phyloP scores from a whole-genome alignment of 2,113 vertebrate species.

The Xiphophorus maculatus region DNA sequence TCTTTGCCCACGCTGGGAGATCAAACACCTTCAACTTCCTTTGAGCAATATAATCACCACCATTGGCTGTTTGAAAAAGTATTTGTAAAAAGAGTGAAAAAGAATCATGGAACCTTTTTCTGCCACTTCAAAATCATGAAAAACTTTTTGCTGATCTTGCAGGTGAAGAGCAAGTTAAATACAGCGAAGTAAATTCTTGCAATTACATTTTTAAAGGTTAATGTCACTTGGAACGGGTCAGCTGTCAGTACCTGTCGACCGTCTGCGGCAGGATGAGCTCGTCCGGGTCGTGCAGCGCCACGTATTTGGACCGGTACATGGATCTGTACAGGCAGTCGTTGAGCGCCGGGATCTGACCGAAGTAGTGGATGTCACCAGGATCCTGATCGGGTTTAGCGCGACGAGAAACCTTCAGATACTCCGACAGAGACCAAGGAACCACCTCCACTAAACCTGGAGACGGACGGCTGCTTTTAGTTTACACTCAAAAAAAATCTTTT shows the following conservation, averaged over 20 bases:
- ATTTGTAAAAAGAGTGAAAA: too few species aligned
- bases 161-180: too few species aligned
- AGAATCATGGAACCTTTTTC: too few species aligned
- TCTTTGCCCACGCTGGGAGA: too few species aligned
- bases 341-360: constrained; percentile 68
- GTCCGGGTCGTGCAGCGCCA: constrained; percentile 78
- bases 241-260: constrained; percentile 32
- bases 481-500: neutral
- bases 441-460: constrained; percentile 66
- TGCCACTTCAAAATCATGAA: too few species aligned
- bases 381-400: constrained; percentile 21
- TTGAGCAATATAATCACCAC: too few species aligned
- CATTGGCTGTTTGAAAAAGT: too few species aligned
- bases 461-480: neutral
- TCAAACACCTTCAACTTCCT: too few species aligned
- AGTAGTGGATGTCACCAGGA: constrained; percentile 72
- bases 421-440: constrained; percentile 74
- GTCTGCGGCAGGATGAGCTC: constrained; percentile 77
- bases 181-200: too few species aligned
- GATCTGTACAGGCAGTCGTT: constrained; percentile 71
- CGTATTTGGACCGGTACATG: constrained; percentile 71
- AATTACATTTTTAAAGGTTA: too few species aligned
- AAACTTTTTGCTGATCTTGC: too few species aligned
- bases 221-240: too few species aligned
- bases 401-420: constrained; percentile 64